Base-by-base conservation (phyloP, 2,113 vertebrate genomes). In the Dicrurus megarhynchus region DNA sequence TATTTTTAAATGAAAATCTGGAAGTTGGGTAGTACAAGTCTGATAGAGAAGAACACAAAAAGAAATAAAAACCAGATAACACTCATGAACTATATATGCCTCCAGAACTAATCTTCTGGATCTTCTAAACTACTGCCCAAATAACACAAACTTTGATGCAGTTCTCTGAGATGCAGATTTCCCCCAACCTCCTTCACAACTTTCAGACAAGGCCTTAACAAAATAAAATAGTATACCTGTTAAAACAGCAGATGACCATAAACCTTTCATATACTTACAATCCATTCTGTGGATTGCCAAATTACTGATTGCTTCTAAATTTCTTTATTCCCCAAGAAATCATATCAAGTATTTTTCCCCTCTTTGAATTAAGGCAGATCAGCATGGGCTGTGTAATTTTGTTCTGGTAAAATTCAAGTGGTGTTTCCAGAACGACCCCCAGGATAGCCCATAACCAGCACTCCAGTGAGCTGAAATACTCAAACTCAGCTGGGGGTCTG, bases 331-430 rank as follows among this genome's bases (percentile, higher is more conserved):
- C 23, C 5, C 22, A 67, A 67, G 12, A 79, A 70, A 85, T 52
- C 2, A 12, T 4, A 19, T 23, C 16, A 70, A 37, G 33, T 7
- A 23, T 49, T 87, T 37, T 10, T 2, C 2, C 5, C 16, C 4
- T 4, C 15, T 55, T 63, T 16, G 11, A 79, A n/a, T 47, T 22
- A 39, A 35, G 8, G 22, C 4, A 5, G 26, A 50, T 80, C 13
- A 11, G 10, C 13, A 50, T 0, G 59, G 8, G 26, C 33, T 55
- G 19, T 3, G 7, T 2, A 1, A 44, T 59, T 56, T 39, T 28
- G 10, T 6, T 37, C 19, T 4, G 47, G 7, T 21, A 44, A 78
- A 81, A 81, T 21, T 16, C 22, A 56, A 64, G 35, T 2, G 10
- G 28, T 11, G 8, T 8, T 33, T 32, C 32, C 2, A 3, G 53